Evolutionary conservation across 1,140 invertebrate genomes (phyloP).

Genomic region (Drosophila sproati): DNA sequence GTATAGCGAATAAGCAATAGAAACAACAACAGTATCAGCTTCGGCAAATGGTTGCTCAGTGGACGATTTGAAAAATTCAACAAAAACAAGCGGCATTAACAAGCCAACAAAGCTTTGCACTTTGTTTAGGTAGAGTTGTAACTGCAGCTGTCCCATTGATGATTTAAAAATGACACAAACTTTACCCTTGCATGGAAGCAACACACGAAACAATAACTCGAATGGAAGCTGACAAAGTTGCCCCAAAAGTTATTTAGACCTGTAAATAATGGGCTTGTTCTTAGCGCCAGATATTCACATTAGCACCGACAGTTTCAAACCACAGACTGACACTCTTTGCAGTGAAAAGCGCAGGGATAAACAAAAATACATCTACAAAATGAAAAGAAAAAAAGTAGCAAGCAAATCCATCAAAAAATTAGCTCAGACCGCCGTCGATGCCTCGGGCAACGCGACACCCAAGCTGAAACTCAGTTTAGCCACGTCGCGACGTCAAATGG

Average conservation of each 20-base stretch:
- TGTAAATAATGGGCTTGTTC: conserved; percentile 20
- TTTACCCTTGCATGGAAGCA: conserved; percentile 31
- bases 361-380: conserved; percentile 5
- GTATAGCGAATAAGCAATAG: conserved; percentile 44
- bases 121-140: conserved; percentile 33
- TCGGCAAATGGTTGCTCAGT: conserved; percentile 63
- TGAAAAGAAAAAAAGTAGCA: conserved; percentile 21
- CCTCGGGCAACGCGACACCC: conserved; percentile 49
- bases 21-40: conserved; percentile 47
- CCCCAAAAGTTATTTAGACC: conserved; percentile 11
- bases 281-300: background rate
- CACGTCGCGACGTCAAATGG: conserved; percentile 41
- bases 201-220: conserved; percentile 45
- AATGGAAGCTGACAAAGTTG: conserved; percentile 10
- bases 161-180: conserved; percentile 68
- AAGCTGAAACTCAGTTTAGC: conserved; percentile 64
- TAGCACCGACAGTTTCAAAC: conserved; percentile 9
- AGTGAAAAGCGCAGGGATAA: conserved; percentile 23
- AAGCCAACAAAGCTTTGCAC: conserved; percentile 47
- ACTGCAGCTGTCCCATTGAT: conserved; percentile 34
- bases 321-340: conserved; percentile 32
- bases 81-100: conserved; percentile 56
- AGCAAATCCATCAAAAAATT: conserved; percentile 71
- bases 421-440: conserved; percentile 39
- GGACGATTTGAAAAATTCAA: conserved; percentile 74